A percentile compares a stretch with the other conserved stretches of the same genome.
phyloP scores from a whole-genome alignment of 1,140 invertebrate genomes.

The Reticulitermes speratus region DNA sequence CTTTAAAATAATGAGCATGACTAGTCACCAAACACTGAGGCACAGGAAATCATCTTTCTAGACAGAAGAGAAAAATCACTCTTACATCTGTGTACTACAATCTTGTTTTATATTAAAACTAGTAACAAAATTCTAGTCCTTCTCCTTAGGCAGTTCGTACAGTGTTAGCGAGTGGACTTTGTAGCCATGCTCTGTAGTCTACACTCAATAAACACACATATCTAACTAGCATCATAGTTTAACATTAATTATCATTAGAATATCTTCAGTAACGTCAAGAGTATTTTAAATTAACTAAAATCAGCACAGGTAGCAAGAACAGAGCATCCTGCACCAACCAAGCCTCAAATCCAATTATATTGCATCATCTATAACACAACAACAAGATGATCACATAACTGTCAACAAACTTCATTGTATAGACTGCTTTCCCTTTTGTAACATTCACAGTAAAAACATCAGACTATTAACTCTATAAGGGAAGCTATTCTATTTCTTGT shows the following conservation, averaged over 20 bases:
- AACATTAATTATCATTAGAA: conserved; percentile 10
- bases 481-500: not conserved
- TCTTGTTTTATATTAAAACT: not conserved
- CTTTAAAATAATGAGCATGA: conserved; percentile 1
- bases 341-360: not conserved
- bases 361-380: not conserved
- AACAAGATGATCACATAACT: not conserved
- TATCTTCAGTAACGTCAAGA: conserved; percentile 14
- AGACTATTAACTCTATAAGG: conserved; percentile 4
- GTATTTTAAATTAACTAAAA: conserved; percentile 1
- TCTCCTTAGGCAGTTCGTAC: not conserved
- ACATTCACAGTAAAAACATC: conserved; percentile 11
- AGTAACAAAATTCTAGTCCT: not conserved
- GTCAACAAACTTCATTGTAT: not conserved
- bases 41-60: conserved; percentile 7
- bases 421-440: not conserved
- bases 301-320: not conserved
- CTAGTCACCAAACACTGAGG: conserved; percentile 12
- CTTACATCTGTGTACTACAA: conserved; percentile 4
- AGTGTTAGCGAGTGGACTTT: conserved; percentile 1
- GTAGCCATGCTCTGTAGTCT: conserved; percentile 5
- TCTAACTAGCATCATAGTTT: not conserved
- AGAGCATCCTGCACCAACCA: not conserved
- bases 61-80: conserved; percentile 1
- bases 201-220: not conserved